phyloP scores from a whole-genome alignment of 2,888 invertebrate genomes.

The Troides oblongomaculatus region DNA sequence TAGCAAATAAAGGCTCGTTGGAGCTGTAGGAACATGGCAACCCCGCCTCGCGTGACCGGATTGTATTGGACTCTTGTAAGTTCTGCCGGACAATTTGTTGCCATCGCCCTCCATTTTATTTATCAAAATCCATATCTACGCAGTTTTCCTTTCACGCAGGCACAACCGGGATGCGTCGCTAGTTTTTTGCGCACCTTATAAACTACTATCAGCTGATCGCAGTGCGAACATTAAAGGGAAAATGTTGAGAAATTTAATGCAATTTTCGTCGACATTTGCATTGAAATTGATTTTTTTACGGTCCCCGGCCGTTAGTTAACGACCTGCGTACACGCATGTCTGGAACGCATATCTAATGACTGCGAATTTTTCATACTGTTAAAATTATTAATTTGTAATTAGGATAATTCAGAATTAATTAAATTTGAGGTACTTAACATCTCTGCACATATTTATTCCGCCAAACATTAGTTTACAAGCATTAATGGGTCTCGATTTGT shows the following conservation, averaged over 20 bases:
- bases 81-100: constrained; percentile 48
- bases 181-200: constrained; percentile 67
- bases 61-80: constrained; percentile 44
- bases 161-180: constrained; percentile 58
- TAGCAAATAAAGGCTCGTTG: constrained; percentile 21
- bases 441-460: no score
- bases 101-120: constrained; percentile 43
- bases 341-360: constrained; percentile 65
- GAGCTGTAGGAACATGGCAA: constrained; percentile 21
- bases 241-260: constrained; percentile 51
- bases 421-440: no score
- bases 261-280: constrained; percentile 70
- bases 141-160: constrained; percentile 36
- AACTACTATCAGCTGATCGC: constrained; percentile 58
- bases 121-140: constrained; percentile 44
- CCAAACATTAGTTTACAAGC: no score
- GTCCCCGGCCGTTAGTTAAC: constrained; percentile 42
- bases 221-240: constrained; percentile 63
- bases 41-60: constrained; percentile 47
- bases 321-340: constrained; percentile 68
- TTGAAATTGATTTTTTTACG: constrained; percentile 63
- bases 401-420: background rate
- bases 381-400: constrained; percentile 3
- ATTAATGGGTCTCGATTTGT: no score
- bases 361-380: constrained; percentile 16